These are phyloP conservation scores for Andrena praecox DNA, from an alignment of 2,888 invertebrate genomes.

Conservation along the genomic window DNA sequence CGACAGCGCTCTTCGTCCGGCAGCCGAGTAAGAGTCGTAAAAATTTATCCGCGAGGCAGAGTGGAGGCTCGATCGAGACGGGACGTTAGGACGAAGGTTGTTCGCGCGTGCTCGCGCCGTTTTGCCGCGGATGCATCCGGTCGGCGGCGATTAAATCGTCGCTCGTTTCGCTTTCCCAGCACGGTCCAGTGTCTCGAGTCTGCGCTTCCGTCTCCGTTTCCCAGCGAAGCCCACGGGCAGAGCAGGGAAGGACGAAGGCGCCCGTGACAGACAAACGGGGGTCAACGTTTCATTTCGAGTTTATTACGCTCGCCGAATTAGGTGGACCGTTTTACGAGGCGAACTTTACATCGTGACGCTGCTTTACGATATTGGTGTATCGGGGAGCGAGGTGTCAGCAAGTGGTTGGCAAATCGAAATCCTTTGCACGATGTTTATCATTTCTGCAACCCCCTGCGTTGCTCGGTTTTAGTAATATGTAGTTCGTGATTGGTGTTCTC, in stretches of 20 bases:
- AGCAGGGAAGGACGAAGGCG: not conserved
- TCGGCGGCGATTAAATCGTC: not conserved
- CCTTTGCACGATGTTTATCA: not conserved
- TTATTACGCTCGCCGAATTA: slow-evolving; percentile 71
- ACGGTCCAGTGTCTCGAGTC: slow-evolving; percentile 35
- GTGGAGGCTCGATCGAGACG: not conserved
- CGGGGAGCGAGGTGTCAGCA: slow-evolving; percentile 31
- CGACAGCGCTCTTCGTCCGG: slow-evolving; percentile 1
- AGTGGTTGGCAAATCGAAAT: slow-evolving; percentile 2
- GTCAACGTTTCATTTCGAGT: slow-evolving; percentile 68
- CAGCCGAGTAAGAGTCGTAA: not conserved
- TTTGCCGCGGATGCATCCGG: not conserved
- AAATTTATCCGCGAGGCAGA: not conserved
- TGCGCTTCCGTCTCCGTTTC: slow-evolving; percentile 39
- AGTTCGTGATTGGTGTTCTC: not conserved
- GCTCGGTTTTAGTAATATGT: not conserved
- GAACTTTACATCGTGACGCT: slow-evolving; percentile 48
- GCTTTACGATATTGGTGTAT: slow-evolving; percentile 55
- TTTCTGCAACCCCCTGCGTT: not conserved
- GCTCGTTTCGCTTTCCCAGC: slow-evolving; percentile 18
- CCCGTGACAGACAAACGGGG: slow-evolving; percentile 5
- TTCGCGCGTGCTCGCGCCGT: not conserved
- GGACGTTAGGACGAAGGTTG: not conserved
- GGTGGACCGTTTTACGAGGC: slow-evolving; percentile 64
- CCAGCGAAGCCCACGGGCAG: not conserved